Evolutionary conservation across 2,888 invertebrate species (phyloP).

Genomic region (Mantis religiosa): DNA sequence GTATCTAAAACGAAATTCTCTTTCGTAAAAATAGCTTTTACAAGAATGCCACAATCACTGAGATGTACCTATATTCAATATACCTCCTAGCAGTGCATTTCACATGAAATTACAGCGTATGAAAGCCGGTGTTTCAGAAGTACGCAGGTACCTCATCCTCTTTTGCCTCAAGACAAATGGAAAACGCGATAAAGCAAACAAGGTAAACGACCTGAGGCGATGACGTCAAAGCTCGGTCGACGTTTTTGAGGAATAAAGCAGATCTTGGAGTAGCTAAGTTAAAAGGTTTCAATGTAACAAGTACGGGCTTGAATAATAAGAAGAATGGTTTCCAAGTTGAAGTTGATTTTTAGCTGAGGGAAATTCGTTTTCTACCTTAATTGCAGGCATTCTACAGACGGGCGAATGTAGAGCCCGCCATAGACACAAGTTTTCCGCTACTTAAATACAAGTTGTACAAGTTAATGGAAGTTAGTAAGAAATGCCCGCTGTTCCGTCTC

Average conservation of each 20-base stretch:
- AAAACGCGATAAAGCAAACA: neutral
- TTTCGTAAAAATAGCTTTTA: too few species aligned
- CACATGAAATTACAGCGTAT: too few species aligned
- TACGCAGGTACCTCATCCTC: too few species aligned
- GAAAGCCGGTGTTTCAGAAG: too few species aligned
- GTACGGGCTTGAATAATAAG: neutral
- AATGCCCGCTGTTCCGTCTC: neutral
- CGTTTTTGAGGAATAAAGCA: neutral
- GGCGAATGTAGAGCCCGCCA: neutral
- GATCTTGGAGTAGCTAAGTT: neutral
- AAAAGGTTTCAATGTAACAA: neutral
- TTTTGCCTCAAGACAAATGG: neutral
- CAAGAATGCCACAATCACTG: too few species aligned
- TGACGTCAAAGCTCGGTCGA: neutral
- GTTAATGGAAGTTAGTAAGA: neutral
- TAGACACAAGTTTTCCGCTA: neutral
- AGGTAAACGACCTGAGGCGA: neutral
- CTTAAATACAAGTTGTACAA: neutral
- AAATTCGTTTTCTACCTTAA: neutral
- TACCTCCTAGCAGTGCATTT: too few species aligned
- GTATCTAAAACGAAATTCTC: too few species aligned
- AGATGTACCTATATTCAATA: too few species aligned
- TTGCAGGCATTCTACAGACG: neutral
- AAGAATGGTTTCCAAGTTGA: neutral
- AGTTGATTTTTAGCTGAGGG: neutral